Conservation (phyloP, 2,113 vertebrate species). For the Piprites chloris region DNA sequence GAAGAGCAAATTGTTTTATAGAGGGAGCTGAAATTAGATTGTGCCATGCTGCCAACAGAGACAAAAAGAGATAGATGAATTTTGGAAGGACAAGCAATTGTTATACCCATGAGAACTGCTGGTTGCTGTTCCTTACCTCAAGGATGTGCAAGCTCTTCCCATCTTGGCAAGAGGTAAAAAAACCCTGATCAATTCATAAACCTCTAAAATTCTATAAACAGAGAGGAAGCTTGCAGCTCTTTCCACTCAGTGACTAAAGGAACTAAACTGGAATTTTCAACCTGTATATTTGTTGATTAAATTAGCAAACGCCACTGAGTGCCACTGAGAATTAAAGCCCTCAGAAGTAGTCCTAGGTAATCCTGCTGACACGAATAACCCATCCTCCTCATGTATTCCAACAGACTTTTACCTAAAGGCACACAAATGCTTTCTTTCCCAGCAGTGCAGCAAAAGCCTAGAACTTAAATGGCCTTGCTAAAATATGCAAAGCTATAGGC, state of each 20-base stretch:
- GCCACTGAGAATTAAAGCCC: background rate
- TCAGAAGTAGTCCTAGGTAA: background rate
- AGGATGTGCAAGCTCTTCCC: background rate
- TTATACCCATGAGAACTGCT: background rate
- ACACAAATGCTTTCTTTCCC: background rate
- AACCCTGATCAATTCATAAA: background rate
- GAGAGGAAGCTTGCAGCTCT: background rate
- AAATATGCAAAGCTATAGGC: background rate
- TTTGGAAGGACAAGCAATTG: slow-evolving; percentile 2
- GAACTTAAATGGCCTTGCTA: background rate
- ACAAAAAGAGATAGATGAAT: slow-evolving; percentile 11
- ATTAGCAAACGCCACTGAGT: background rate
- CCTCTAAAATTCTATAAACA: background rate
- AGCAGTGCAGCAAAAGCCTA: background rate
- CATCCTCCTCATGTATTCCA: background rate
- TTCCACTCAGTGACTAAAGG: background rate
- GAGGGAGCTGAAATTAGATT: slow-evolving; percentile 37
- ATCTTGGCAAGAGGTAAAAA: background rate
- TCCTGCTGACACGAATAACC: background rate
- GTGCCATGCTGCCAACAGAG: background rate
- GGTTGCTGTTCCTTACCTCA: background rate
- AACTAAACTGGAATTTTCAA: background rate
- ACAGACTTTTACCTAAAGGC: background rate
- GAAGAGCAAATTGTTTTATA: slow-evolving; percentile 32
- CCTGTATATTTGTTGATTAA: background rate